Percentiles rank a stretch among this genome's conserved stretches.
phyloP scores from a whole-genome alignment of 2,113 vertebrate species.

The Salvelinus fontinalis region DNA sequence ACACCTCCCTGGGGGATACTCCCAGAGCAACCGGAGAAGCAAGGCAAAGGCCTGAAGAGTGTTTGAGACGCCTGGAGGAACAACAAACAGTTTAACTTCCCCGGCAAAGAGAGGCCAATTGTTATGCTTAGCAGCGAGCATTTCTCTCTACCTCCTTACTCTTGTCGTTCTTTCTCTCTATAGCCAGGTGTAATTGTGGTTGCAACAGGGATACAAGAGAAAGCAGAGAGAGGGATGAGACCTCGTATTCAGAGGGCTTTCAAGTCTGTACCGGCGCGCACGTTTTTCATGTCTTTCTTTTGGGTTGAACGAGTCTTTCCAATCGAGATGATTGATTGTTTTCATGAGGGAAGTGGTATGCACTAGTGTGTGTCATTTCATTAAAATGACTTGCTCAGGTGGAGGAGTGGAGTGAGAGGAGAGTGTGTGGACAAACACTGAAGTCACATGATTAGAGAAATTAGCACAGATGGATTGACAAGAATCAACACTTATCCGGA shows the following conservation, averaged over 20 bases:
- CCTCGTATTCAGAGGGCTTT: slow-evolving; percentile 12
- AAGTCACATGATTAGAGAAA: not conserved
- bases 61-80: not conserved
- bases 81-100: not conserved
- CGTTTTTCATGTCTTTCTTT: not conserved
- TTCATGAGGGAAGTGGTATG: not conserved
- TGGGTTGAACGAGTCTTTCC: not conserved
- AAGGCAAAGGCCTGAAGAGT: not conserved
- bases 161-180: slow-evolving; percentile 6
- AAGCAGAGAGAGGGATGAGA: not conserved
- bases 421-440: not conserved
- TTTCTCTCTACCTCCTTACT: not conserved
- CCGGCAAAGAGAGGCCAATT: slow-evolving; percentile 2
- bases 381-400: not conserved
- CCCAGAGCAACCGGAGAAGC: not conserved
- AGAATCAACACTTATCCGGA: not conserved
- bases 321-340: slow-evolving; percentile 8
- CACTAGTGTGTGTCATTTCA: slow-evolving; percentile 2
- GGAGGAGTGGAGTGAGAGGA: not conserved
- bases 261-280: not conserved
- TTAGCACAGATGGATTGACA: not conserved
- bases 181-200: slow-evolving; percentile 7
- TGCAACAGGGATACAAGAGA: slow-evolving; percentile 4
- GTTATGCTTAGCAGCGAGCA: not conserved
- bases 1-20: not conserved